These are phyloP conservation scores for Sclerurus mexicanus DNA, from an alignment of 2,113 vertebrate genomes.

Conservation along the genomic window DNA sequence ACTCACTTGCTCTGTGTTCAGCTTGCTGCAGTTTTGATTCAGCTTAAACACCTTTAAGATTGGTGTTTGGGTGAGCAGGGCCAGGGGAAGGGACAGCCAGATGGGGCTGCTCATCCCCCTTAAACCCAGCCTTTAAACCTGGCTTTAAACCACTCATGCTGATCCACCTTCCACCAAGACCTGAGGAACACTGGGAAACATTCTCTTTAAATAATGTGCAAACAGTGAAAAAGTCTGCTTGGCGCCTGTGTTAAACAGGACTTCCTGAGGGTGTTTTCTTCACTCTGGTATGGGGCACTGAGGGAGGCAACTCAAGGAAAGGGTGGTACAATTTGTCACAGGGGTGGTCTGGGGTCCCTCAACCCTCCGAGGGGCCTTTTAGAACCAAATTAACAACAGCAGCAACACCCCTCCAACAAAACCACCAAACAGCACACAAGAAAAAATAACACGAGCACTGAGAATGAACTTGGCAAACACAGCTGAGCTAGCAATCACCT, in stretches of 20 bases:
- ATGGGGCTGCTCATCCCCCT: not conserved
- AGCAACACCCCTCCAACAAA: no score
- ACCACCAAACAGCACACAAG: accelerated
- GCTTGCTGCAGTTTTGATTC: not conserved
- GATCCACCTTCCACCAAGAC: accelerated
- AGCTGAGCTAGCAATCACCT: accelerated
- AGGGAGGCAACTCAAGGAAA: accelerated
- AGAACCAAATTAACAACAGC: not conserved
- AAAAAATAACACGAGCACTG: accelerated
- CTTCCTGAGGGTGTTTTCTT: accelerated
- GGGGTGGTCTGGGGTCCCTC: accelerated
- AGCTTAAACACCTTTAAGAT: not conserved
- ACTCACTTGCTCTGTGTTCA: not conserved
- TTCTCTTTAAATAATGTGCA: accelerated
- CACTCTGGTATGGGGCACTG: accelerated
- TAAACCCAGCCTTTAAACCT: accelerated
- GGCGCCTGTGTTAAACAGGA: accelerated
- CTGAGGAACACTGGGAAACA: accelerated
- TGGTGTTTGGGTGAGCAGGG: not conserved
- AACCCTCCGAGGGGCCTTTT: accelerated
- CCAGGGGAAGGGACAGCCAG: not conserved
- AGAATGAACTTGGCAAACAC: accelerated
- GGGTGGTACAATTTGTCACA: accelerated
- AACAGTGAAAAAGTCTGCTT: accelerated
- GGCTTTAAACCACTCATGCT: accelerated